Evolutionary conservation across 2,113 vertebrate species (phyloP).

Genomic region (Dicerorhinus sumatrensis): DNA sequence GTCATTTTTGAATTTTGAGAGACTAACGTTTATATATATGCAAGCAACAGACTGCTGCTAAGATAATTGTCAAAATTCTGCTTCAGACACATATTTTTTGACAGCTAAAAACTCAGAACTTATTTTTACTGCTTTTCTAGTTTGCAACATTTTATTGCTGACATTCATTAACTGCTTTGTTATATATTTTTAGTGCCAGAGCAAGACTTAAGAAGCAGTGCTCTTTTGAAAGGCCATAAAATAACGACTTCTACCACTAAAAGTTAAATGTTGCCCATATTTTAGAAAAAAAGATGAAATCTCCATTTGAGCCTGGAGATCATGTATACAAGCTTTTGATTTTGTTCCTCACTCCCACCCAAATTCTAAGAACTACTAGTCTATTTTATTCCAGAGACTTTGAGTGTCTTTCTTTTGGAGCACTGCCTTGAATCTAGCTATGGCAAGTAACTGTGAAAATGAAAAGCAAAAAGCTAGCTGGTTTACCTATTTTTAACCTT

Average conservation of each 20-base stretch:
- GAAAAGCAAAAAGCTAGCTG: background rate
- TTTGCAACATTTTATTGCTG: background rate
- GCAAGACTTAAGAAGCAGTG: background rate
- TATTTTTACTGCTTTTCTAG: background rate
- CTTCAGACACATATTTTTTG: background rate
- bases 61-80: background rate
- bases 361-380: background rate
- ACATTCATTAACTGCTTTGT: conserved; percentile 11
- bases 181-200: conserved; percentile 17
- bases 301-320: background rate
- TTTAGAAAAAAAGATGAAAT: background rate
- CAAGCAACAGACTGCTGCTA: background rate
- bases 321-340: background rate
- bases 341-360: background rate
- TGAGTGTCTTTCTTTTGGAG: background rate
- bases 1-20: background rate
- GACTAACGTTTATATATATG: background rate
- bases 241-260: background rate
- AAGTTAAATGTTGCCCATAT: background rate
- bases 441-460: background rate
- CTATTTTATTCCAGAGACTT: background rate
- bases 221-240: background rate
- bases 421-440: background rate
- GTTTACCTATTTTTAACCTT: background rate
- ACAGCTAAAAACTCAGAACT: background rate